phyloP scores from a whole-genome alignment of 2,113 vertebrate genomes.

The Mustela nigripes region DNA sequence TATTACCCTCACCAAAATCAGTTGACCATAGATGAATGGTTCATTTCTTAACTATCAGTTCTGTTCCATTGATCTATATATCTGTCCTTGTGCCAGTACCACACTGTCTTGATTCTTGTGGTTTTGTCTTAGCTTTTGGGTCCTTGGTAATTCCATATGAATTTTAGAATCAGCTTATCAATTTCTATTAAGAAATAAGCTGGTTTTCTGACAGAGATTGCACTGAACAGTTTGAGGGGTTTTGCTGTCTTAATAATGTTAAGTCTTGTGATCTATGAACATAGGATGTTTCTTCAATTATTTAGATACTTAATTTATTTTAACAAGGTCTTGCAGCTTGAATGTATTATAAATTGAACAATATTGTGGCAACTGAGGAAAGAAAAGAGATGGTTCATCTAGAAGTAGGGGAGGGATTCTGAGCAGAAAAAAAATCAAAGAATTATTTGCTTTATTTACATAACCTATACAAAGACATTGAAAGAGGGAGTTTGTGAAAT shows the following conservation, averaged over 20 bases:
- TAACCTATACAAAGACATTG: neutral
- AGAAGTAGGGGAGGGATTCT: neutral
- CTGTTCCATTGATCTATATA: neutral
- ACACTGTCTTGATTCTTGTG: neutral
- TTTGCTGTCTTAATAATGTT: neutral
- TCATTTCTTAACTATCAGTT: neutral
- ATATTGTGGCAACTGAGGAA: neutral
- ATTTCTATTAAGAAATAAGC: neutral
- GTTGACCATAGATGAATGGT: neutral
- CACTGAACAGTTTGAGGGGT: neutral
- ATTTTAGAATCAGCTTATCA: neutral
- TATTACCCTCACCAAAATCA: neutral
- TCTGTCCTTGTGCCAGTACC: neutral
- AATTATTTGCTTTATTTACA: neutral
- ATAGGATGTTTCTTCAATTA: neutral
- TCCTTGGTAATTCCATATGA: neutral
- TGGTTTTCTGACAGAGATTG: neutral
- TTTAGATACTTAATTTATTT: neutral
- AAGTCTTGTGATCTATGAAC: neutral
- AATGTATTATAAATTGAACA: neutral
- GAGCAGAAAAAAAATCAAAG: neutral
- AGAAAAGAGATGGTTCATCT: neutral
- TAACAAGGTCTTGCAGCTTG: neutral
- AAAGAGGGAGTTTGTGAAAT: neutral
- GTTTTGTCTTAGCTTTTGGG: neutral